These are phyloP conservation scores for Odobenus rosmarus DNA, from an alignment of 2,113 vertebrate genomes.

Conservation along the genomic window DNA sequence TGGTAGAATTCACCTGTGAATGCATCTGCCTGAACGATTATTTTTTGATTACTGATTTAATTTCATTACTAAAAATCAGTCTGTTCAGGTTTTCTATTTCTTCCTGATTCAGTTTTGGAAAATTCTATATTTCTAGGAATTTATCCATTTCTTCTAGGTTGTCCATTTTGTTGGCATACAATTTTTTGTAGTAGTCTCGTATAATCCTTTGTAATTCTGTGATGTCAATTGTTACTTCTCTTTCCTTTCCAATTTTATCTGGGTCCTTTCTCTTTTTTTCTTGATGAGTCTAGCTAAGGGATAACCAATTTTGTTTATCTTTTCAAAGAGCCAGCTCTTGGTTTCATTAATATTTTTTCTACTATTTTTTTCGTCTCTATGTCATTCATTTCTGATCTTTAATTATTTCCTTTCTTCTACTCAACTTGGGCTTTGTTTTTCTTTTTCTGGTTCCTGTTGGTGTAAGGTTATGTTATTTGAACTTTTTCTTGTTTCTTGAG, in stretches of 20 bases:
- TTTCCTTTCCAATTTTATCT: not conserved
- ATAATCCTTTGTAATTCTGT: not conserved
- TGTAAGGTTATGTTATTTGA: not conserved
- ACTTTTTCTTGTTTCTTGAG: not conserved
- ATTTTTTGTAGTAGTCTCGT: not conserved
- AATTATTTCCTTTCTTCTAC: not conserved
- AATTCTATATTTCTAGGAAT: not conserved
- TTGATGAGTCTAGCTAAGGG: not conserved
- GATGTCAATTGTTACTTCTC: not conserved
- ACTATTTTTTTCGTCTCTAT: not conserved
- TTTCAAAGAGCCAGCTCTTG: not conserved
- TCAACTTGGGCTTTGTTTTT: not conserved
- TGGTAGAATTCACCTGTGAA: not conserved
- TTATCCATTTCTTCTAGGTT: not conserved
- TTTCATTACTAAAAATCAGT: not conserved
- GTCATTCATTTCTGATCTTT: not conserved
- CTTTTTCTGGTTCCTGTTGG: not conserved
- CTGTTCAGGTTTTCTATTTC: not conserved
- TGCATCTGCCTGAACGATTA: not conserved
- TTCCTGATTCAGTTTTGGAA: not conserved
- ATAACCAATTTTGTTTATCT: not conserved
- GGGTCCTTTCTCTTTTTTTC: not conserved
- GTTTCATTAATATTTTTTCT: not conserved
- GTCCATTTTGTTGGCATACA: not conserved
- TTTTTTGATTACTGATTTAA: not conserved